phyloP scores from a whole-genome alignment of 2,797 vertebrate species.

The Eulemur mongoz region DNA sequence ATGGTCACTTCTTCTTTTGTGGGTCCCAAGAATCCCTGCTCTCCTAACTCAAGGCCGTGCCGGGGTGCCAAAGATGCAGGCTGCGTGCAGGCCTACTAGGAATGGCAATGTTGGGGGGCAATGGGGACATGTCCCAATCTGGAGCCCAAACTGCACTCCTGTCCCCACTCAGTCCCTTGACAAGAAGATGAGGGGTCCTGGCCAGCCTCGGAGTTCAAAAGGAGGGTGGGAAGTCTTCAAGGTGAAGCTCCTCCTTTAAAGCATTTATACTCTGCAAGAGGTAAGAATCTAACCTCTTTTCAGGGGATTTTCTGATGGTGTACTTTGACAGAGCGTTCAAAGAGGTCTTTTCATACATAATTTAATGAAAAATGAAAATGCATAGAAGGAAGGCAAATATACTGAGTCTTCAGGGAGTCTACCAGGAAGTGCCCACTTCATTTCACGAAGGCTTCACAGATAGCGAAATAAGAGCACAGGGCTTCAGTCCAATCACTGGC shows the following conservation, averaged over 20 bases:
- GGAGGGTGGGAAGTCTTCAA: background rate
- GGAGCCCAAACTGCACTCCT: background rate
- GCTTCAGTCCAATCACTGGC: background rate
- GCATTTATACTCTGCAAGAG: background rate
- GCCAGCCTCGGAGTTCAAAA: background rate
- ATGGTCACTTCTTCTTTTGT: background rate
- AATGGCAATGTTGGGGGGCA: too few relatives aligned
- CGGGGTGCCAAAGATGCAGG: background rate
- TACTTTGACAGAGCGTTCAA: slow-evolving; percentile 1
- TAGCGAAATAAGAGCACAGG: background rate
- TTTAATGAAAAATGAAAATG: slow-evolving; percentile 13
- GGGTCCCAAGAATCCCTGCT: background rate
- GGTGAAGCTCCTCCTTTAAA: background rate
- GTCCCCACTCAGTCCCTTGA: background rate
- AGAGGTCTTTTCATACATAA: background rate
- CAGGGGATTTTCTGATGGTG: background rate
- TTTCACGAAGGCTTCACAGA: background rate
- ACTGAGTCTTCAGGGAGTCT: background rate
- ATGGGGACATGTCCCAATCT: accelerated
- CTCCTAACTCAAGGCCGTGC: background rate
- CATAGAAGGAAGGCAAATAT: background rate
- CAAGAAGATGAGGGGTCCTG: background rate
- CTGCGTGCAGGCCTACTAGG: background rate
- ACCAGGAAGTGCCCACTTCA: background rate
- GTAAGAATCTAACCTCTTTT: background rate